These are phyloP conservation scores for Boulengeromyrus knoepffleri DNA, from an alignment of 2,113 vertebrate species.

Conservation along the genomic window DNA sequence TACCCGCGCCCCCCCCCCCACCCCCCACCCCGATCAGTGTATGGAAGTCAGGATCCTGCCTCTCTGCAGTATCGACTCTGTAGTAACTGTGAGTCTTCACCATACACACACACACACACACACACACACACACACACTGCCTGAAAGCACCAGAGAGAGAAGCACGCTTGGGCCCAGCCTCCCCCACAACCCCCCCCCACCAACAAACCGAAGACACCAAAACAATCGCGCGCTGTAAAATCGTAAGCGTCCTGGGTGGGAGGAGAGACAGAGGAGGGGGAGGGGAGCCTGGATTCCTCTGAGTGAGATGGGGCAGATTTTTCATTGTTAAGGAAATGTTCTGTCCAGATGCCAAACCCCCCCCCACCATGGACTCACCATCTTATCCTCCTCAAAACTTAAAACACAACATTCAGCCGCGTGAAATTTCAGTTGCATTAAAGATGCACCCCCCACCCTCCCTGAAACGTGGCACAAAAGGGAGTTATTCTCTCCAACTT, in stretches of 20 bases:
- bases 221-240: no score
- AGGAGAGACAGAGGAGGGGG: constrained; percentile 47
- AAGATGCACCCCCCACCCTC: constrained; percentile 31
- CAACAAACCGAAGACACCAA: constrained; percentile 72
- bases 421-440: constrained; percentile 43
- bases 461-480: constrained; percentile 33
- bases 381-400: constrained; percentile 28
- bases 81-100: background rate
- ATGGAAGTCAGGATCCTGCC: background rate
- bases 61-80: background rate
- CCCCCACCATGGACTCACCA: background rate
- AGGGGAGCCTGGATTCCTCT: constrained; percentile 64
- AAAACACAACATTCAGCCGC: constrained; percentile 50
- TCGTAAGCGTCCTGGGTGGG: constrained; percentile 37
- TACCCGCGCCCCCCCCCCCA: background rate
- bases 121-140: constrained; percentile 35
- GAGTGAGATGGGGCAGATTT: constrained; percentile 71
- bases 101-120: constrained; percentile 20
- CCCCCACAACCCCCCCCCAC: constrained; percentile 51
- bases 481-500: constrained; percentile 48
- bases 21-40: background rate
- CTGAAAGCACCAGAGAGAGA: constrained; percentile 53
- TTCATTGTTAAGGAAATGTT: constrained; percentile 75
- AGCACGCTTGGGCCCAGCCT: constrained; percentile 57
- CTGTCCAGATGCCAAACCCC: constrained; percentile 51